These are phyloP conservation scores for Leptopilina syphax DNA, from an alignment of 2,888 invertebrate species.

Conservation along the genomic window DNA sequence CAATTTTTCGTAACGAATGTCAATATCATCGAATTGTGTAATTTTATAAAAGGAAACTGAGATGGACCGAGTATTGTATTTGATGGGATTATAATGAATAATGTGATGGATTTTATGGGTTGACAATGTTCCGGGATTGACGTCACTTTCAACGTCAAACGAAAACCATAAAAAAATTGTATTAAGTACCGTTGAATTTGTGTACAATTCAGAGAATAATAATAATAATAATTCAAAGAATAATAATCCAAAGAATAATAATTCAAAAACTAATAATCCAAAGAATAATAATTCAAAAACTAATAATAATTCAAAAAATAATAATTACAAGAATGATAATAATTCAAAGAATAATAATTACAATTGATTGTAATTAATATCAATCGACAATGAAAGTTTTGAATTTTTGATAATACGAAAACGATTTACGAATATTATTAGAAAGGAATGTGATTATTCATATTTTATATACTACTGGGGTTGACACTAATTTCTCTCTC, in stretches of 20 bases:
- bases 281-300: too few relatives aligned
- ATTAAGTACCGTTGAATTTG: neutral
- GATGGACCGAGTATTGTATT: constrained; percentile 16
- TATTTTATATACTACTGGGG: neutral
- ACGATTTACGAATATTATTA: neutral
- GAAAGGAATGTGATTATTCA: constrained; percentile 18
- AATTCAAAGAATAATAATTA: too few relatives aligned
- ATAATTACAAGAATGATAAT: too few relatives aligned
- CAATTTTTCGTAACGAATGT: too few relatives aligned
- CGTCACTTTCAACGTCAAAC: neutral
- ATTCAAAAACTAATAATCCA: neutral
- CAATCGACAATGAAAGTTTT: too few relatives aligned
- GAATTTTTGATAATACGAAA: too few relatives aligned
- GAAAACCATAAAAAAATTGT: neutral
- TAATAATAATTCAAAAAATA: too few relatives aligned
- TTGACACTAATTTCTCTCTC: constrained; percentile 17
- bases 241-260: neutral
- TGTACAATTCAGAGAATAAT: too few relatives aligned
- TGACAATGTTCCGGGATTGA: neutral
- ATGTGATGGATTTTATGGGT: neutral
- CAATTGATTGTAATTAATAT: too few relatives aligned
- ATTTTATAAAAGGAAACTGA: neutral
- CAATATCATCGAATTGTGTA: neutral
- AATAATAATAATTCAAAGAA: too few relatives aligned
- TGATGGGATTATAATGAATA: neutral